phyloP scores from a whole-genome alignment of 2,888 invertebrate genomes.

The Tenthredo notha region DNA sequence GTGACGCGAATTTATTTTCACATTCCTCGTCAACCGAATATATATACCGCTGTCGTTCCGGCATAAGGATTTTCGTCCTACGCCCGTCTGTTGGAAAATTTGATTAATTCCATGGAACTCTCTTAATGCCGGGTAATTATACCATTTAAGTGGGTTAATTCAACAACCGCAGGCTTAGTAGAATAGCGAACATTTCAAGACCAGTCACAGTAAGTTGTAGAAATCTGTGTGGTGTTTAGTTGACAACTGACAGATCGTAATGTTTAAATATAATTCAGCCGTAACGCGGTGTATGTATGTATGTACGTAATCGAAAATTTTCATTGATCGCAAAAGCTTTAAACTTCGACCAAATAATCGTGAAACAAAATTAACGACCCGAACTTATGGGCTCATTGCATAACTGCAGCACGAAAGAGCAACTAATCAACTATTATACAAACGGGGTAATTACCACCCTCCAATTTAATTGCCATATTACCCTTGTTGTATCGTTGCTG shows the following conservation, averaged over 20 bases:
- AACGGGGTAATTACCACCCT: neutral
- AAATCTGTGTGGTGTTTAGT: neutral
- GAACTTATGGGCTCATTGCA: neutral
- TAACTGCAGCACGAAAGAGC: neutral
- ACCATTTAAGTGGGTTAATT: neutral
- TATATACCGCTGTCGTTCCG: neutral
- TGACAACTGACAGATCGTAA: neutral
- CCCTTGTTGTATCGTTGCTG: neutral
- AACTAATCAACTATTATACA: neutral
- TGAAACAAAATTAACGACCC: neutral
- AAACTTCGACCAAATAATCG: neutral
- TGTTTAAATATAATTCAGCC: neutral
- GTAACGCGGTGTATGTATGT: too few relatives aligned
- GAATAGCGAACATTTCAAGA: neutral
- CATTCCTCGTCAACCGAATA: neutral
- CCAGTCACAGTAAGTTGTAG: neutral
- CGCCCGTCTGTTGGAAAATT: neutral
- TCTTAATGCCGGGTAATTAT: constrained; percentile 6
- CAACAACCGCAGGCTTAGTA: neutral
- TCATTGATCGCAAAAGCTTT: neutral
- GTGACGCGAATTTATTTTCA: constrained; percentile 27
- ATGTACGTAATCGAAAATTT: neutral
- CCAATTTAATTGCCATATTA: neutral
- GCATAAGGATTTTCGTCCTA: neutral
- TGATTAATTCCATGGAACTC: neutral